These are phyloP conservation scores for Typhlichthys subterraneus DNA, from an alignment of 2,797 vertebrate species.

Conservation along the genomic window DNA sequence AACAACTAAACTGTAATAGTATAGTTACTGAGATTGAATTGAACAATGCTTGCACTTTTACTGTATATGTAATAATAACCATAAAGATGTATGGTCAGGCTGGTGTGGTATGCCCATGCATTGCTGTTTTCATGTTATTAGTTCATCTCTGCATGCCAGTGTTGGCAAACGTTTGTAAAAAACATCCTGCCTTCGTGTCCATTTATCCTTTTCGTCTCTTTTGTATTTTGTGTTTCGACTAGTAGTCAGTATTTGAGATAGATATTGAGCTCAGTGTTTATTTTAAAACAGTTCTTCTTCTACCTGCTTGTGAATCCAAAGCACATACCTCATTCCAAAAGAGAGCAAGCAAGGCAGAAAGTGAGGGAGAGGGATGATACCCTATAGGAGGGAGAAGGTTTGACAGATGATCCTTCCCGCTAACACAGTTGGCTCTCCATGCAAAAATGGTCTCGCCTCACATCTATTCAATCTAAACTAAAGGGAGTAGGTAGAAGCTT, in stretches of 20 bases:
- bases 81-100: neutral
- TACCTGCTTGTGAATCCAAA: constrained; percentile 33
- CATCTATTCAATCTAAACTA: constrained; percentile 12
- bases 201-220: neutral
- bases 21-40: neutral
- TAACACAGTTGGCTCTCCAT: constrained; percentile 50
- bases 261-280: constrained; percentile 44
- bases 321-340: constrained; percentile 46
- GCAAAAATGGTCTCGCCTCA: neutral
- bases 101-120: neutral
- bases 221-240: constrained; percentile 16
- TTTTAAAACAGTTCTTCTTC: constrained; percentile 35
- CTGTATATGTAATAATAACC: neutral
- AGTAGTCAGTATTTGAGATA: constrained; percentile 22
- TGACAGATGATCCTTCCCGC: constrained; percentile 62
- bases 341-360: constrained; percentile 39
- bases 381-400: constrained; percentile 53
- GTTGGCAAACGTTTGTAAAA: constrained; percentile 20
- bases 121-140: constrained; percentile 2
- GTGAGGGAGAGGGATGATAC: constrained; percentile 54
- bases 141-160: neutral
- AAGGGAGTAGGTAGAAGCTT: constrained; percentile 26
- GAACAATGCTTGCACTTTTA: neutral
- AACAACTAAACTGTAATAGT: too few species aligned
- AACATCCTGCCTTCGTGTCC: neutral